Conservation (phyloP, 2,888 invertebrate species). For the Acronicta alni region DNA sequence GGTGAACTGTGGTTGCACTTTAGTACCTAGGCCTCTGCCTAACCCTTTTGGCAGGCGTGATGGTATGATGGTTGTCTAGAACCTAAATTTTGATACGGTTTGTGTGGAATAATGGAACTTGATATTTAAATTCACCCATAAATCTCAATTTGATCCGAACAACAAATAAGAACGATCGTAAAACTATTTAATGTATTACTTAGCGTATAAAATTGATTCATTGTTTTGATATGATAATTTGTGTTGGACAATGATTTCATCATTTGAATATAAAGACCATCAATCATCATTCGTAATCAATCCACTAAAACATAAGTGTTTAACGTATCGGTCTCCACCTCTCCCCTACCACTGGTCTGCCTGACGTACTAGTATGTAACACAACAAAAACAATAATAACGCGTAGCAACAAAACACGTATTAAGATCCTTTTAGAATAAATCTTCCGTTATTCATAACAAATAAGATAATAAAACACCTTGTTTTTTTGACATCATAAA, state of each 20-base stretch:
- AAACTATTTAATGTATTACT: conserved; percentile 57
- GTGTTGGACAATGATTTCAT: conserved; percentile 51
- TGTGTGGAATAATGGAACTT: conserved; percentile 24
- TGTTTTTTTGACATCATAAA: conserved; percentile 59
- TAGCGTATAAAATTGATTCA: conserved; percentile 57
- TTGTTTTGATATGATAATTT: conserved; percentile 60
- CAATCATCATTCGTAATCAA: conserved; percentile 57
- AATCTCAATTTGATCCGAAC: conserved; percentile 54
- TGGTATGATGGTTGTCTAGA: no score
- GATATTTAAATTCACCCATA: conserved; percentile 41
- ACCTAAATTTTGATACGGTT: conserved; percentile 13
- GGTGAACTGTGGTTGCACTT: no score
- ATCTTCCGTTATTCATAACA: conserved; percentile 60
- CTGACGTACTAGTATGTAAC: conserved; percentile 1
- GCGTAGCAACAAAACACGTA: conserved; percentile 53
- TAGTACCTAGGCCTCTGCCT: no score
- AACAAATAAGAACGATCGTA: conserved; percentile 53
- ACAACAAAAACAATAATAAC: conserved; percentile 41
- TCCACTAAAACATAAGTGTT: conserved; percentile 42
- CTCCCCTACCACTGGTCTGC: conserved; percentile 5
- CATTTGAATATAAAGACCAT: conserved; percentile 52
- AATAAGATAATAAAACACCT: conserved; percentile 60
- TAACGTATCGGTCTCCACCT: conserved; percentile 4
- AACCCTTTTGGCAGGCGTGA: no score
- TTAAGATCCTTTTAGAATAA: conserved; percentile 60